Evolutionary conservation across 2,797 vertebrate species (phyloP).

Genomic region (Bryconaethiops microstoma): DNA sequence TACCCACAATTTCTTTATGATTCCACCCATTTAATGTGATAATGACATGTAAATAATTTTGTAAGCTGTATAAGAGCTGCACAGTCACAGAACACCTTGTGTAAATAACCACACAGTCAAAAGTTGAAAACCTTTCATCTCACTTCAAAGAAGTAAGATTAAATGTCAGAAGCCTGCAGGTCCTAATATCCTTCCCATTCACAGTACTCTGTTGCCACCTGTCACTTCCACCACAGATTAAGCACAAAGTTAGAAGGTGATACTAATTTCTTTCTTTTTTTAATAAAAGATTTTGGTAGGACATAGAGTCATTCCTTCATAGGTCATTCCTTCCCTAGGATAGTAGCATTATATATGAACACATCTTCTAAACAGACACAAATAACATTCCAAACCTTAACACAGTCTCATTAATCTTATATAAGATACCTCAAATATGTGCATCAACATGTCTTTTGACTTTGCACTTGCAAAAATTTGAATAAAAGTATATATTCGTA

Average conservation of each 20-base stretch:
- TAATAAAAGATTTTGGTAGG: background rate
- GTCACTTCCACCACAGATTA: background rate
- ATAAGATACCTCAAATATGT: no score
- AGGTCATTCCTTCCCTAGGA: background rate
- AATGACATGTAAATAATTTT: no score
- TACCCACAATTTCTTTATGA: no score
- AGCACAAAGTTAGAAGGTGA: background rate
- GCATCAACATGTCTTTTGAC: no score
- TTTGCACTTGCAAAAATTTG: no score
- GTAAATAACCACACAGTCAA: background rate
- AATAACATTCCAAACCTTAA: background rate
- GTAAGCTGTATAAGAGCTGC: no score
- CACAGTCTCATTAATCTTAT: background rate
- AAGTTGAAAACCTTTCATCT: constrained; percentile 2
- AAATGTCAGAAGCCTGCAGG: constrained; percentile 24
- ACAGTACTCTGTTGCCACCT: background rate
- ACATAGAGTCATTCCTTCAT: background rate
- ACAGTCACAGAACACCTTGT: background rate
- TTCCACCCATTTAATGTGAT: no score
- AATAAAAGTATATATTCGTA: no score
- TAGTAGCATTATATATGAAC: background rate
- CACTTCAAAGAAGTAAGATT: constrained; percentile 28
- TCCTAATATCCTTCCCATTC: constrained; percentile 19
- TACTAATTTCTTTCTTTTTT: background rate
- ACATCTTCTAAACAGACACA: background rate